Evolutionary conservation across 2,888 invertebrate genomes (phyloP), one percentile per base, ranked within the genome.

Genomic region (Homarus gammarus): DNA sequence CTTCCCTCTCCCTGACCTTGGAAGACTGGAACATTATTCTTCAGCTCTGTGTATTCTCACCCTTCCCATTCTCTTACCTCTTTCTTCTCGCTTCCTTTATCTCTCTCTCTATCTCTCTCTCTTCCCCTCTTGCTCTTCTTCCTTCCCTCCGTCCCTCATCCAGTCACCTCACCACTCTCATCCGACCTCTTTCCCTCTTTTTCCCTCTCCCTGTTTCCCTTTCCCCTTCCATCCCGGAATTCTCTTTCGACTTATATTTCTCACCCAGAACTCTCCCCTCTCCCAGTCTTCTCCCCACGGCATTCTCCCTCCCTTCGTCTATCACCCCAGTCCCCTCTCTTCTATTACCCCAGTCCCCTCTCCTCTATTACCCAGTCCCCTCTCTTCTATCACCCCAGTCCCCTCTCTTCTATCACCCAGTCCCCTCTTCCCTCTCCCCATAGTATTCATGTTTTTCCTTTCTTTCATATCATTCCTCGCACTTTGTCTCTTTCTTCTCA

Each of bases 241-340:
- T 33, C 33, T 15, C 33, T 3, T 33, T n/a, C n/a, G n/a, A 56
- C 10, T 15, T 56, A 10, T 56, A 10, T 56, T 18, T 56, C 56
- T 56, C 56, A 0, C 22, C 68, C 22, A 10, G 10, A 10, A 15
- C 68, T 68, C 68, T 31, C 31, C 22, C 31, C 22, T 22, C 22
- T 68, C 64, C 33, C 64, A 12, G 10, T n/a, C 10, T n/a, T 61
- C 56, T 79, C 40, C 64, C 81, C 64, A 22, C 27, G 18, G 72
- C 82, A 31, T 33, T 51, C 68, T 56, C 64, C 36, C 82, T 64
- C 56, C 72, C 68, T 81, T 33, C 72, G 40, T 77, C 77, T 77
- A 40, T 77, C 44, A n/a, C 38, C 31, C 38, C 31, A 8, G 12
- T 15, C 31, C 38, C 31, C 38, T 75, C 38, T 75, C 38, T 75